Evolutionary conservation across 2,888 invertebrate genomes (phyloP).

Genomic region (Pyrrhia umbra): DNA sequence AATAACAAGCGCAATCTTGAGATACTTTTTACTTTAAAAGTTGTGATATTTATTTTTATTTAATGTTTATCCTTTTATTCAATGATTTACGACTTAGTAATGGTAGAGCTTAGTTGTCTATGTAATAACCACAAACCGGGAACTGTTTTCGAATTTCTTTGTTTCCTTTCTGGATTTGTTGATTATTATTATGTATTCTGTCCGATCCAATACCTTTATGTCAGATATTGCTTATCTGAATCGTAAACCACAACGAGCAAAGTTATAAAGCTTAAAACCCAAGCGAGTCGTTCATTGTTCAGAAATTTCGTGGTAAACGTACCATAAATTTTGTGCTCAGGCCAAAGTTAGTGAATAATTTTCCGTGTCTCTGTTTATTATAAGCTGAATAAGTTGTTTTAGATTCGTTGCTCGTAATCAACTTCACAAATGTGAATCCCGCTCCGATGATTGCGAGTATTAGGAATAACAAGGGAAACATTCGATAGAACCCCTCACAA

Average conservation of each 20-base stretch:
- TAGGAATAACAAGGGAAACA: constrained; percentile 12
- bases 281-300: constrained; percentile 87
- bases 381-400: constrained; percentile 84
- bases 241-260: constrained; percentile 74
- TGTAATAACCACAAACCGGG: background rate
- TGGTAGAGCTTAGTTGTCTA: background rate
- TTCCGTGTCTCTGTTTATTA: constrained; percentile 89
- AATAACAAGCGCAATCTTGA: constrained; percentile 35
- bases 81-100: background rate
- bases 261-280: constrained; percentile 84
- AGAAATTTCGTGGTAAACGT: constrained; percentile 87
- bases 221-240: constrained; percentile 72
- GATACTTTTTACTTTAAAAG: constrained; percentile 14
- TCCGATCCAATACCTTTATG: constrained; percentile 60
- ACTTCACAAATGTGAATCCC: constrained; percentile 78
- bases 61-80: background rate
- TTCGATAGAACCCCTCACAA: constrained; percentile 1
- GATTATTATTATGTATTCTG: constrained; percentile 45
- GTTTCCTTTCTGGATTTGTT: constrained; percentile 21
- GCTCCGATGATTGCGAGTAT: constrained; percentile 72
- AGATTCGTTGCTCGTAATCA: constrained; percentile 83
- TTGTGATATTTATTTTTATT: background rate
- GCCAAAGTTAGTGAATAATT: constrained; percentile 88
- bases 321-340: constrained; percentile 87
- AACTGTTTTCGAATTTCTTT: constrained; percentile 15